Evolutionary conservation across 2,797 vertebrate genomes (phyloP), one percentile per base, ranked within the genome.

Genomic region (Hephaestus fuliginosus): DNA sequence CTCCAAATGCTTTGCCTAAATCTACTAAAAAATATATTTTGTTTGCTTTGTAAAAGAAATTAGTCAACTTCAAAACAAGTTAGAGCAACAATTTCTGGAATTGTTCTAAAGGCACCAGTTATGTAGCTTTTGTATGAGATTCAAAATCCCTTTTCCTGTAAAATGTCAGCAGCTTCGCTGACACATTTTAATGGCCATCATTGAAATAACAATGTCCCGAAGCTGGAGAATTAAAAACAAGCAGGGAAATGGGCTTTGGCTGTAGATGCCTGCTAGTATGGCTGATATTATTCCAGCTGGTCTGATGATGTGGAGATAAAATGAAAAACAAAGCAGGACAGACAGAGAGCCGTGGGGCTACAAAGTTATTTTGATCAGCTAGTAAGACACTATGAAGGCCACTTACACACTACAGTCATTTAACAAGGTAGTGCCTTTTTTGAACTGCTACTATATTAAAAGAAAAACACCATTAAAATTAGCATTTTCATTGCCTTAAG

Each of bases 271-370:
- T 67, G 62, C 48, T 69, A 48, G 39, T 46, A 63, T 48, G 39
- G 44, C 66, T 78, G 64, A 75, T 84, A 78, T 90, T 89, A 81
- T 82, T 89, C 70, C 87, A 91, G 87, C 76, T 90, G 75, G 73
- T 80, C 61, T 72, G 74, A 85, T 60, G 30, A 76, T 70, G 73
- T 72, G 62, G 70, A 73, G 61, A 83, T 43, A 72, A 53, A 72
- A 52, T 20, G 53, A 62, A 22, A 60, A 48, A 72, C 30, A 55
- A n/a, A 66, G 41, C 12, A 68, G 2, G 18, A 41, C 44, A 49
- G 66, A 73, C 25, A 63, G 41, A 63, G 41, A 68, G 56, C 72
- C 1, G 20, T 28, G 43, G 56, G 70, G 22, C 20, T 39, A 39
- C 39, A 15, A 76, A 78, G 72, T 61, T 1, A 76, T 67, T 80